Percentiles rank a stretch among this genome's conserved stretches.
Evolutionary conservation across 2,888 invertebrate genomes (phyloP).

Genomic region (Eremobia ochroleuca): DNA sequence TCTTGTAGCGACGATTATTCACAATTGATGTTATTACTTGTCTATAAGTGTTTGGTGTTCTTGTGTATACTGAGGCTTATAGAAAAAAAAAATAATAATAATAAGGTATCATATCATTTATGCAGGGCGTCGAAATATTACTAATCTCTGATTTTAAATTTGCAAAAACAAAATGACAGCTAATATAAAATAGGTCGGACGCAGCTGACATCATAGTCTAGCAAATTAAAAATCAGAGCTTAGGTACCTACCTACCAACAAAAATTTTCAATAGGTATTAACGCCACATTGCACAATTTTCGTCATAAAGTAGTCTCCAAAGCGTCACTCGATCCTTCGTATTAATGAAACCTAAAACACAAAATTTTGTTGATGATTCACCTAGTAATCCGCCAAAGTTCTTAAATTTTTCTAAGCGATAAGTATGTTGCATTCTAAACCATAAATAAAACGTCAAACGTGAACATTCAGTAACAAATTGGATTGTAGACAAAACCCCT

Average conservation of each 20-base stretch:
- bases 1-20: conserved; percentile 64
- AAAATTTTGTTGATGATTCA: not conserved
- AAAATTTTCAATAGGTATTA: not conserved
- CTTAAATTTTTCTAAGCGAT: not conserved
- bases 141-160: not conserved
- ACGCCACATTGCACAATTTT: not conserved
- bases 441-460: conserved; percentile 25
- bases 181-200: not conserved
- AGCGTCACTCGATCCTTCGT: not conserved
- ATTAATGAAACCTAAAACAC: not conserved
- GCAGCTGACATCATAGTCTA: not conserved
- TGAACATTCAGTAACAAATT: conserved; percentile 31
- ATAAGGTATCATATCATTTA: not conserved
- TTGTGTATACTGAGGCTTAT: not conserved
- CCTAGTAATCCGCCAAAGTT: not conserved
- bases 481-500: conserved; percentile 39
- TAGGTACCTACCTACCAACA: not conserved
- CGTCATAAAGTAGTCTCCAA: not conserved
- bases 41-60: conserved; percentile 36
- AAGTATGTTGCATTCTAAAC: not conserved
- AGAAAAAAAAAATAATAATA: not conserved
- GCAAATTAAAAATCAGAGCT: not conserved
- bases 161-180: not conserved
- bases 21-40: conserved; percentile 65
- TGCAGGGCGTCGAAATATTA: not conserved